Percentiles rank a stretch among this genome's conserved stretches.
phyloP scores from a whole-genome alignment of 2,888 invertebrate species.

The Temnothorax unifasciatus region DNA sequence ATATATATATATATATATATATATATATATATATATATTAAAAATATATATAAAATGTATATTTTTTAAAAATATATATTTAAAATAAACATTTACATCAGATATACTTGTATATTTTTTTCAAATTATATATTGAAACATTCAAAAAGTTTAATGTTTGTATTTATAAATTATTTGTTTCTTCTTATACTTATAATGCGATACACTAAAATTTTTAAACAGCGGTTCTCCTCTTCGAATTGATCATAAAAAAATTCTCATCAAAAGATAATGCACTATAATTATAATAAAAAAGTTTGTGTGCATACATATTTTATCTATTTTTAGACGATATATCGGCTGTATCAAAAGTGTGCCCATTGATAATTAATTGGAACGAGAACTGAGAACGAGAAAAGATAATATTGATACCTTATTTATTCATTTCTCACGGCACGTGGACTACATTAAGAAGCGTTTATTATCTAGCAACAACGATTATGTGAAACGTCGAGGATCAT shows the following conservation, averaged over 20 bases:
- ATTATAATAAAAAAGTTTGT: slow-evolving; percentile 35
- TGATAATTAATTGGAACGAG: slow-evolving; percentile 35
- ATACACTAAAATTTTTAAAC: neutral
- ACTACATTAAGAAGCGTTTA: slow-evolving; percentile 15
- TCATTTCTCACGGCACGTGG: slow-evolving; percentile 30
- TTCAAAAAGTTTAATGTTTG: neutral
- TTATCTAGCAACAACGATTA: neutral
- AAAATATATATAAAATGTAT: too few relatives aligned
- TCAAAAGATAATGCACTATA: slow-evolving; percentile 6
- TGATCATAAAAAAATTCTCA: neutral
- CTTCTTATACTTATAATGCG: neutral
- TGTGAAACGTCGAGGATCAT: neutral
- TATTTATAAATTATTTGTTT: neutral
- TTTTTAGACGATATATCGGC: neutral
- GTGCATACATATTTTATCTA: neutral
- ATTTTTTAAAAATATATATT: neutral
- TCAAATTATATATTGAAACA: neutral
- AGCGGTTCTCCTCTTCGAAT: too few relatives aligned
- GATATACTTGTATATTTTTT: neutral
- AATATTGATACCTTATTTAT: slow-evolving; percentile 53
- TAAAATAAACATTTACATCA: neutral
- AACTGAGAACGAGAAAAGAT: too few relatives aligned
- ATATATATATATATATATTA: too few relatives aligned
- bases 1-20: too few relatives aligned
- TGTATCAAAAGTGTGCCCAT: slow-evolving; percentile 30